phyloP scores from a whole-genome alignment of 2,797 vertebrate species.

The Apodemus agrarius region DNA sequence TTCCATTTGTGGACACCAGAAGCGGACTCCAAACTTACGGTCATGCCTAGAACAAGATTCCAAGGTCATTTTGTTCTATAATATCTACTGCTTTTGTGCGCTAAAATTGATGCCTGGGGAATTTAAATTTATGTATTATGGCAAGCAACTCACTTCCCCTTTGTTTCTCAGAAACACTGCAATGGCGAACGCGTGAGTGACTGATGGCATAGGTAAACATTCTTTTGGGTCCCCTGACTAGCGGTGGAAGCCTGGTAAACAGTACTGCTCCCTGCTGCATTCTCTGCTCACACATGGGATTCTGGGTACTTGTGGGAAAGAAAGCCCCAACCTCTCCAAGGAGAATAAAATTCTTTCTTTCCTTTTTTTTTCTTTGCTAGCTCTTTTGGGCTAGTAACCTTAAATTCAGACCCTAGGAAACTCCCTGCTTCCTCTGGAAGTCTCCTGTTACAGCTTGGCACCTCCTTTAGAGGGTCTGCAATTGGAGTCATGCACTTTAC shows the following conservation, averaged over 20 bases:
- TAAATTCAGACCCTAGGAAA: background rate
- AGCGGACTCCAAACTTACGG: background rate
- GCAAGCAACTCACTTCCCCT: conserved; percentile 13
- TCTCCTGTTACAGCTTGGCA: background rate
- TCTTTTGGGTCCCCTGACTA: background rate
- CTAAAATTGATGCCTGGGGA: background rate
- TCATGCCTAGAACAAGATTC: background rate
- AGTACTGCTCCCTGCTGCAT: background rate
- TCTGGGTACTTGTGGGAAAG: background rate
- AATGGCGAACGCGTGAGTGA: background rate
- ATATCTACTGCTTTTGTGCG: background rate
- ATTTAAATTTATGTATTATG: background rate
- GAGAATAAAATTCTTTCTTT: background rate
- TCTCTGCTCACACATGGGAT: background rate
- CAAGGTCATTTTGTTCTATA: background rate
- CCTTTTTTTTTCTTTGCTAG: background rate
- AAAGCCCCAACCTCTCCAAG: background rate
- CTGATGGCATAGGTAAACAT: background rate
- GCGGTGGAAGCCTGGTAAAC: background rate
- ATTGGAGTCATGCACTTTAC: background rate
- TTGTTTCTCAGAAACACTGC: conserved; percentile 14
- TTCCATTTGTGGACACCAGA: background rate
- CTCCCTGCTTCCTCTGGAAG: background rate
- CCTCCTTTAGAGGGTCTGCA: background rate
- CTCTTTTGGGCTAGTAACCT: background rate